Evolutionary conservation across 2,888 invertebrate species (phyloP).

Genomic region (Scaptomyza polygonia): DNA sequence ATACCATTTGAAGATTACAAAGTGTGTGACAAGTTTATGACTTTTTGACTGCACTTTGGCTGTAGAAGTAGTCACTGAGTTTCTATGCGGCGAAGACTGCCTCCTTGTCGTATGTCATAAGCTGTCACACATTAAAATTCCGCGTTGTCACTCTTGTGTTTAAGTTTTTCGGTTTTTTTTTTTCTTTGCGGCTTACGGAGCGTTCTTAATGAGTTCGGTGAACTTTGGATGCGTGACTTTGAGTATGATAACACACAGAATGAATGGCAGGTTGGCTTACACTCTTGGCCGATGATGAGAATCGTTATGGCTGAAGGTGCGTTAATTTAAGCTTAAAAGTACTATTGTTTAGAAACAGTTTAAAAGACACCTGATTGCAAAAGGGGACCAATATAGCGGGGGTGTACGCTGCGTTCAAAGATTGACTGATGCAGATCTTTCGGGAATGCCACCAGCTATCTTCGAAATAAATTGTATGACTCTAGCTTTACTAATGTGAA

Average conservation of each 20-base stretch:
- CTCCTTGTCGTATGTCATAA: slow-evolving; percentile 47
- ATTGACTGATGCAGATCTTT: too few species aligned
- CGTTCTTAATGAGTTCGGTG: slow-evolving; percentile 66
- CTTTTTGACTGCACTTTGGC: slow-evolving; percentile 66
- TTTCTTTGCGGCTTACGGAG: slow-evolving; percentile 49
- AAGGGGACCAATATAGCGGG: too few species aligned
- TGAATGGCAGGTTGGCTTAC: slow-evolving; percentile 3
- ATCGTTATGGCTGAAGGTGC: slow-evolving; percentile 3
- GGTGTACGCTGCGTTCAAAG: too few species aligned
- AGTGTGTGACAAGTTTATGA: slow-evolving; percentile 76
- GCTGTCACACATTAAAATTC: slow-evolving; percentile 53
- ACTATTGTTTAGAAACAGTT: too few species aligned
- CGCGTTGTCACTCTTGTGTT: slow-evolving; percentile 22
- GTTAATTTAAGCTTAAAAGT: slow-evolving; percentile 18
- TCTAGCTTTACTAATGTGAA: too few species aligned
- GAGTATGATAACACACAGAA: slow-evolving; percentile 42
- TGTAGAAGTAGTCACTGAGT: slow-evolving; percentile 5
- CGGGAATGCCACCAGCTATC: too few species aligned
- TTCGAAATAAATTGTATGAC: too few species aligned
- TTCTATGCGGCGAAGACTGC: slow-evolving; percentile 10
- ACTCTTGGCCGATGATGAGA: slow-evolving; percentile 8
- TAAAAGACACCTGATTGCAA: too few species aligned
- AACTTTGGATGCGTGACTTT: slow-evolving; percentile 56
- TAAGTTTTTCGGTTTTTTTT: slow-evolving; percentile 34
- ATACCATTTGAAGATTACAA: slow-evolving; percentile 64